These are phyloP conservation scores for Chroicocephalus ridibundus DNA, from an alignment of 2,113 vertebrate genomes.

Conservation along the genomic window DNA sequence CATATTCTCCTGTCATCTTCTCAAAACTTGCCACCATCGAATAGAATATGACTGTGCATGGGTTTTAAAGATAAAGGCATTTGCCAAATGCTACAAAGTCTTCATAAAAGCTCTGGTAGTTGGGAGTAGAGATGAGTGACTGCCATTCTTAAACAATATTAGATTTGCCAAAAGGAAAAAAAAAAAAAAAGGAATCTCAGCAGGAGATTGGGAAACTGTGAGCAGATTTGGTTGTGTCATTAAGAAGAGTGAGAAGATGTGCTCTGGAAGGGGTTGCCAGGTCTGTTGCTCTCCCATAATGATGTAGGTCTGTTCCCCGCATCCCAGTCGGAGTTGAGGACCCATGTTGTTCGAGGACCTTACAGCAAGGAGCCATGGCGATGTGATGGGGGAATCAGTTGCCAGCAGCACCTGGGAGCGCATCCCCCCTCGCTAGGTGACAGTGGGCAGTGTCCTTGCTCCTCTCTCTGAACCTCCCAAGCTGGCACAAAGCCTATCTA, in stretches of 20 bases:
- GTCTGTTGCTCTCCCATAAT: not conserved
- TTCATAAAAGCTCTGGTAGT: not conserved
- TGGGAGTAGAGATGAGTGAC: not conserved
- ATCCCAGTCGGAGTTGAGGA: not conserved
- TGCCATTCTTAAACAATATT: not conserved
- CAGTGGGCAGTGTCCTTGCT: not conserved
- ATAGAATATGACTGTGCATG: not conserved
- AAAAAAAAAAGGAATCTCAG: not conserved
- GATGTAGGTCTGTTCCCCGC: not conserved
- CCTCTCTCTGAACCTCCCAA: not conserved
- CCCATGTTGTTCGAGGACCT: not conserved
- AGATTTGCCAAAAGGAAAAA: not conserved
- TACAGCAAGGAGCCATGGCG: not conserved
- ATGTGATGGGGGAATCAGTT: not conserved
- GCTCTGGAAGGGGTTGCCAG: not conserved
- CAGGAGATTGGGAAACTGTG: not conserved
- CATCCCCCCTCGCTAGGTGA: accelerated
- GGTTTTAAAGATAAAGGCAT: not conserved
- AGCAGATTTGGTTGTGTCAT: not conserved
- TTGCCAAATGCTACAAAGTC: not conserved
- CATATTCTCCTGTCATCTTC: not conserved
- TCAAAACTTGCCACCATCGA: not conserved
- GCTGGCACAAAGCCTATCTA: not conserved
- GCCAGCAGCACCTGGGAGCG: accelerated
- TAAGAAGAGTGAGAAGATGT: not conserved